Conservation (phyloP, 2,888 invertebrate species). For the Hecatera dysodea region DNA sequence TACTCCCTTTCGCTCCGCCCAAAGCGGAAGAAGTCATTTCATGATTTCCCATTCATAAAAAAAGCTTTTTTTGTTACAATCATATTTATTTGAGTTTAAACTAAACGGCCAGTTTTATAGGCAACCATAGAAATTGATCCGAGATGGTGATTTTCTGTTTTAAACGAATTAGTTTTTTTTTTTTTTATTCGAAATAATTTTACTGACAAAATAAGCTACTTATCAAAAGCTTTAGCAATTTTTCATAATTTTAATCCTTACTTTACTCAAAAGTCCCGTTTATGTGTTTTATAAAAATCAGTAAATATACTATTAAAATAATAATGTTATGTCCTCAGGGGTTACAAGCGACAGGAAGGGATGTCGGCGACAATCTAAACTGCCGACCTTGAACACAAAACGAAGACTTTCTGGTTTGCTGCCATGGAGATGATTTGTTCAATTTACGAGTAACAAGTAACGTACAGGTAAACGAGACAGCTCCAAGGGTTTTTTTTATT, state of each 20-base stretch:
- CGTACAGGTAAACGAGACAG: neutral
- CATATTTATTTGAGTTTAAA: neutral
- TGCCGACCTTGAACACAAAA: constrained; percentile 13
- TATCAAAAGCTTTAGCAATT: neutral
- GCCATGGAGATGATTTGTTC: neutral
- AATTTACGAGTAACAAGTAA: constrained; percentile 6
- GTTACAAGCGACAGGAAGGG: neutral
- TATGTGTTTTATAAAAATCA: neutral
- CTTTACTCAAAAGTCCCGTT: neutral
- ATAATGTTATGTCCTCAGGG: neutral
- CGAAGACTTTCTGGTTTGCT: neutral
- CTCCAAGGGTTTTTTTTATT: neutral
- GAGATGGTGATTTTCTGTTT: neutral
- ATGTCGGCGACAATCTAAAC: constrained; percentile 4
- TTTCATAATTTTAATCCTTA: neutral
- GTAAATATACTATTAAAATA: neutral
- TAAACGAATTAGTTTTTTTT: neutral
- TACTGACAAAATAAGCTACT: neutral
- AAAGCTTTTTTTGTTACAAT: no score
- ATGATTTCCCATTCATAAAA: no score
- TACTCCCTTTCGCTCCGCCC: no score
- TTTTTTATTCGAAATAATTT: neutral
- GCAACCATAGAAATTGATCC: neutral
- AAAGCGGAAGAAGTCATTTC: no score
- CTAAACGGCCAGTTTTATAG: neutral